A percentile compares a stretch with the other conserved stretches of the same genome.
These are phyloP conservation scores for Didymodactylos carnosus DNA, from an alignment of 2,888 invertebrate species.

Conservation along the genomic window DNA sequence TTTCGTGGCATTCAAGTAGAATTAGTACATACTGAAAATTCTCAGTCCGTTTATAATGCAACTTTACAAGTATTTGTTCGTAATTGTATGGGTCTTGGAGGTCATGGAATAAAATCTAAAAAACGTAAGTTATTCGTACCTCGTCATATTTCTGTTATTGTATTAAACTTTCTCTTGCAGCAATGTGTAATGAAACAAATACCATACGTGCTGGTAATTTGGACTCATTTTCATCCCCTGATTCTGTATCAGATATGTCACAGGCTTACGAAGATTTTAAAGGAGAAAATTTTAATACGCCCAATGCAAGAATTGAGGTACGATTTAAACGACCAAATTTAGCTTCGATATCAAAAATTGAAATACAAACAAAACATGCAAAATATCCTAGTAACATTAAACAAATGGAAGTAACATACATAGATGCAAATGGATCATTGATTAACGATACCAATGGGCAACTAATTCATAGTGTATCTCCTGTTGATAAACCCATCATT, in stretches of 20 bases:
- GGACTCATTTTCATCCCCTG: background rate
- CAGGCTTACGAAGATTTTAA: background rate
- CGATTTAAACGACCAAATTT: background rate
- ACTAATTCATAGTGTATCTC: background rate
- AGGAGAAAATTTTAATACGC: background rate
- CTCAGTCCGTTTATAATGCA: background rate
- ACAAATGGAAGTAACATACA: background rate
- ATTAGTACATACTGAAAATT: background rate
- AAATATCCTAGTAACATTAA: background rate
- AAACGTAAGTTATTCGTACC: background rate
- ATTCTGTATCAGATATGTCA: background rate
- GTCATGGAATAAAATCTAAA: background rate
- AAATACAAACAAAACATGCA: background rate
- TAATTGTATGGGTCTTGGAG: background rate
- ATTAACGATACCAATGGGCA: background rate
- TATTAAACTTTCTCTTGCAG: too few species aligned
- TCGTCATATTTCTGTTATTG: too few species aligned
- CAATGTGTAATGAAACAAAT: background rate
- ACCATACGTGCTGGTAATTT: background rate
- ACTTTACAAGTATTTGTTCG: background rate
- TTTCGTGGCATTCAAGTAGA: background rate
- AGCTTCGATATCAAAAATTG: background rate
- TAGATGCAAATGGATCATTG: background rate
- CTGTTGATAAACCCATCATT: background rate
- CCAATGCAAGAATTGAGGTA: background rate